Base-by-base conservation (phyloP, 2,797 vertebrate species). In the Trachurus trachurus region DNA sequence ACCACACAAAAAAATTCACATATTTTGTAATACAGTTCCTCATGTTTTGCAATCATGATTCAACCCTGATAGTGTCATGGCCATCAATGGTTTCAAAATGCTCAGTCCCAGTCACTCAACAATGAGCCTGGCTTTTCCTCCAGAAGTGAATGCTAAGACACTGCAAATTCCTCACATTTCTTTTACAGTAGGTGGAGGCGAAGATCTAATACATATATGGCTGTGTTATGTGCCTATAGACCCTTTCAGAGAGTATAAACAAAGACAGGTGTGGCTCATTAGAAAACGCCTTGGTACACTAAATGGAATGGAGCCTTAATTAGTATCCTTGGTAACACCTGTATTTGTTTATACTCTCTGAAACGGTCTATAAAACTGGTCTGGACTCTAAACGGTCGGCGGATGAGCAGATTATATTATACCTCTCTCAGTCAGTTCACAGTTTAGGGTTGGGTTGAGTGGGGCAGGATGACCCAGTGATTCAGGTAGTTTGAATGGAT, bases 401-500 rank as follows among this genome's bases (percentile, higher is more conserved):
- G 17, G 29, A 3, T 69, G 5, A 19, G 0, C 15, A 39, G 63
- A 66, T 39, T 49, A 71, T 79, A 7, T 12, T 5, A 13, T 50
- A 26, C 31, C 34, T 44, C 29, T 5, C 39, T 52, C 4, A 10
- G 15, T 19, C 44, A 31, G 52, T 77, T 76, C 52, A 68, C 76
- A 64, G 77, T 85, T 83, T 9, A 60, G 65, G 82, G 84, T 81
- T 87, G 80, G 85, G 75, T 64, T 12, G 19, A 1, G 40, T 44
- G 13, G 19, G 73, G 74, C 78, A 62, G 78, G 79, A 80, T 62
- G 58, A 61, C 67, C 67, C 57, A 66, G 80, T 92, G 84, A 91
- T 86, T 87, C 88, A 86, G 68, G 74, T 83, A 44, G 5, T 31
- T 15, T 83, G 49, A 83, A 74, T 78, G 49, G 54, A 67, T 63